phyloP scores from a whole-genome alignment of 30 jellyfish, hydroid and myxozoan genomes.

The Hydra vulgaris region DNA sequence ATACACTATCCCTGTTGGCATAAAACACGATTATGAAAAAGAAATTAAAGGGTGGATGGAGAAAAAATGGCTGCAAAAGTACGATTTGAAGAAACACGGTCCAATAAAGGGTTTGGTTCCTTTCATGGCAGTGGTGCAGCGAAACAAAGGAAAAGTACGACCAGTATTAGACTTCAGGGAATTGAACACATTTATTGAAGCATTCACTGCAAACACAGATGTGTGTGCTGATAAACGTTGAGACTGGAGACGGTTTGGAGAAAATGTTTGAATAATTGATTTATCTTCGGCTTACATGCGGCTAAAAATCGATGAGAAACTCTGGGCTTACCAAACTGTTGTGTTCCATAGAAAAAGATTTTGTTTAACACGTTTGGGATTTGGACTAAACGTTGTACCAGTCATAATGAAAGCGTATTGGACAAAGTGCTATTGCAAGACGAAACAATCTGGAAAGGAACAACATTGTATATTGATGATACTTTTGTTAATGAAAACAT shows the following conservation, averaged over 20 bases:
- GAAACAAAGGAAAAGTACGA: neutral
- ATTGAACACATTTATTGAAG: neutral
- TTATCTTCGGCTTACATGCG: neutral
- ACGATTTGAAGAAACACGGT: neutral
- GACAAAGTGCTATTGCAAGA: neutral
- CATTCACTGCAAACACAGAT: neutral
- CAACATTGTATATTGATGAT: neutral
- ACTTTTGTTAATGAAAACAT: neutral
- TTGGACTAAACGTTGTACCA: too few relatives aligned
- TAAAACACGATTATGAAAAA: neutral
- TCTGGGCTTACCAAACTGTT: neutral
- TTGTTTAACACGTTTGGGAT: neutral
- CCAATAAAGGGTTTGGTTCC: neutral
- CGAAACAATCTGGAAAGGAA: neutral
- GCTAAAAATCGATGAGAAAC: neutral
- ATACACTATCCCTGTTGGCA: neutral
- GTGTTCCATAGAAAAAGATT: neutral
- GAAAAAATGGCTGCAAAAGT: neutral
- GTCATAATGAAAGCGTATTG: neutral
- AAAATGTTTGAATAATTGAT: neutral
- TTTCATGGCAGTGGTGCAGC: neutral
- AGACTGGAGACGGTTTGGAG: neutral
- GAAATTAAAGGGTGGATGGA: neutral
- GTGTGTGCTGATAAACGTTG: neutral
- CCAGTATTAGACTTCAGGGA: neutral